Evolutionary conservation across 2,888 invertebrate genomes (phyloP).

Genomic region (Eueremaeus valkanovi): DNA sequence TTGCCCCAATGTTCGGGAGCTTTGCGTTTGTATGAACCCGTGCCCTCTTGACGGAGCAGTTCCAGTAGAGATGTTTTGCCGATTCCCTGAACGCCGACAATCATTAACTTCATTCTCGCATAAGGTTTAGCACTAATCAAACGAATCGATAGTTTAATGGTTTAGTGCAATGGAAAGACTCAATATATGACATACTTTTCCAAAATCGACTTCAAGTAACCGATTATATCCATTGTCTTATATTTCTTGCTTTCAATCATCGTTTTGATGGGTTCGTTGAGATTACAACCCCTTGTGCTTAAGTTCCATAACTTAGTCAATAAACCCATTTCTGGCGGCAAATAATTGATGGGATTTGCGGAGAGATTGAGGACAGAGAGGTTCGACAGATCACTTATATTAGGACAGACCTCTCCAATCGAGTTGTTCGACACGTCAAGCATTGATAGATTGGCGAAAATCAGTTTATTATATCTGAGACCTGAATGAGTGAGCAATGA

Average conservation of each 20-base stretch:
- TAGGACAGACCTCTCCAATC: conserved; percentile 70
- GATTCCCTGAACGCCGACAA: conserved; percentile 78
- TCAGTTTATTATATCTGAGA: conserved; percentile 54
- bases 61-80: conserved; percentile 90
- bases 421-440: conserved; percentile 87
- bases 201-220: conserved; percentile 72
- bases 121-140: conserved; percentile 72
- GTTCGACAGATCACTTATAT: conserved; percentile 76
- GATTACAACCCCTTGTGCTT: conserved; percentile 79
- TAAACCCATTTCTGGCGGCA: conserved; percentile 93
- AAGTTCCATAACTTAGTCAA: conserved; percentile 93
- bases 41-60: conserved; percentile 79
- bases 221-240: conserved; percentile 88
- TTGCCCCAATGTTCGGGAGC: conserved; percentile 86
- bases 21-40: conserved; percentile 63
- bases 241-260: conserved; percentile 88
- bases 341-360: conserved; percentile 77
- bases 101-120: conserved; percentile 91
- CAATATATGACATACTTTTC: conserved; percentile 57
- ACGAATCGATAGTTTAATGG: conserved; percentile 36
- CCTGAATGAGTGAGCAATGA: no score
- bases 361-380: conserved; percentile 91
- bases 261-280: conserved; percentile 79
- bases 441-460: conserved; percentile 92
- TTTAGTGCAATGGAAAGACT: background rate